Evolutionary conservation across 92 coral and sea anemone species (phyloP).

Genomic region (Phymanthus crucifer): DNA sequence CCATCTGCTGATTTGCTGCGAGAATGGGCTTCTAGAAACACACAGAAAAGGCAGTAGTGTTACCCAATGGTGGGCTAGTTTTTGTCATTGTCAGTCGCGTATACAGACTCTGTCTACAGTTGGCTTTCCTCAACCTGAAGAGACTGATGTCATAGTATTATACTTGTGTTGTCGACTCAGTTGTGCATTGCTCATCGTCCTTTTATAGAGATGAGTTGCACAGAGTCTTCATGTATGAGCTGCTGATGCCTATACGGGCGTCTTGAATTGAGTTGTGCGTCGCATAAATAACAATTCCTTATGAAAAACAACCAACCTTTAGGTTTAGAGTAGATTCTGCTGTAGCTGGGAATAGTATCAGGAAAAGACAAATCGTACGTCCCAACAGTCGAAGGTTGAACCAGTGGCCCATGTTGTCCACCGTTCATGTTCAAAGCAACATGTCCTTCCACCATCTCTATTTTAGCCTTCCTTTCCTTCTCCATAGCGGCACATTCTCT

Average conservation of each 20-base stretch:
- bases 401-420: constrained; percentile 29
- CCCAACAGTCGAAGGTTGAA: constrained; percentile 59
- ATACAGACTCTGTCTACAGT: no score
- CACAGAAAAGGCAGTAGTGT: not conserved
- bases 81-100: no score
- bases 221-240: no score
- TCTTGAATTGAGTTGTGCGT: not conserved
- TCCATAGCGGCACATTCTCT: constrained; percentile 51
- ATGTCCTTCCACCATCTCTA: constrained; percentile 68
- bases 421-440: constrained; percentile 43
- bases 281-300: not conserved
- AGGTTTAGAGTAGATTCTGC: constrained; percentile 45
- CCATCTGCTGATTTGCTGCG: constrained; percentile 52
- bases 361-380: constrained; percentile 71
- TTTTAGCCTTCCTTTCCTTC: constrained; percentile 47
- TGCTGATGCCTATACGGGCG: no score
- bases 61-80: not conserved
- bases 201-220: no score
- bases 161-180: no score
- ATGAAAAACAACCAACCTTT: constrained; percentile 33
- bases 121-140: no score
- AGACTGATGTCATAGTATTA: no score
- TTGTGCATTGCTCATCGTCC: no score
- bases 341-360: constrained; percentile 67
- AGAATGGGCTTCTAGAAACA: constrained; percentile 37